A percentile compares a stretch with the other conserved stretches of the same genome.
Evolutionary conservation across 2,888 invertebrate species (phyloP).

Genomic region (Epinotia nisella): DNA sequence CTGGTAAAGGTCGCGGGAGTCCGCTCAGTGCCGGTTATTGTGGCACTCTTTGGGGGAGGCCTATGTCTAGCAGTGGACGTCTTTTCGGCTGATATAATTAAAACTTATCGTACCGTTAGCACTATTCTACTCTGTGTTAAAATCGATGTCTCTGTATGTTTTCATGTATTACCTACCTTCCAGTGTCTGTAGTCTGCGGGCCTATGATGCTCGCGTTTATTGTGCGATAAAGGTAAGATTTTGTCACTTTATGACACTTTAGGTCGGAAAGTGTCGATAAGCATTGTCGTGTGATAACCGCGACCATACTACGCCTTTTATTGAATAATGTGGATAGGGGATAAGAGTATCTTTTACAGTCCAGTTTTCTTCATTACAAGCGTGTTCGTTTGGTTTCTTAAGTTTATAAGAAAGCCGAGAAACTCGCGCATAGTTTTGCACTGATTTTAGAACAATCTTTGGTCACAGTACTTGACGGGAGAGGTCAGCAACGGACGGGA

Average conservation of each 20-base stretch:
- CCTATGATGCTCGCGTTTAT: neutral
- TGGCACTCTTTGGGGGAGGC: no score
- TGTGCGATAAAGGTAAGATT: neutral
- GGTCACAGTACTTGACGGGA: neutral
- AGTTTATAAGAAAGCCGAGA: neutral
- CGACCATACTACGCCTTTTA: no score
- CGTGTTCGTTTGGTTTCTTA: neutral
- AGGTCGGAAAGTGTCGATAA: no score
- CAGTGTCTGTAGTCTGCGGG: neutral
- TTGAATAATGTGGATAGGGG: neutral
- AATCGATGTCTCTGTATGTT: neutral
- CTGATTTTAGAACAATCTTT: neutral
- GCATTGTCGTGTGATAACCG: no score
- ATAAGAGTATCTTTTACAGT: neutral
- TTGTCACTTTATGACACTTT: no score
- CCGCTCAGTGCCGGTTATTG: no score
- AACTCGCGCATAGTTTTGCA: neutral
- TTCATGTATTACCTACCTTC: neutral
- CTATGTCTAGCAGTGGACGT: no score
- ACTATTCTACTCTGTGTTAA: conserved; percentile 1
- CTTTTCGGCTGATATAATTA: no score
- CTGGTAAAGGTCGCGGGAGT: no score
- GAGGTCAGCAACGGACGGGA: neutral
- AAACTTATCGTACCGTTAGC: neutral
- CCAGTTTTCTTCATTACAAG: neutral